Evolutionary conservation across 2,113 vertebrate species (phyloP).

Genomic region (Solenodon paradoxus): DNA sequence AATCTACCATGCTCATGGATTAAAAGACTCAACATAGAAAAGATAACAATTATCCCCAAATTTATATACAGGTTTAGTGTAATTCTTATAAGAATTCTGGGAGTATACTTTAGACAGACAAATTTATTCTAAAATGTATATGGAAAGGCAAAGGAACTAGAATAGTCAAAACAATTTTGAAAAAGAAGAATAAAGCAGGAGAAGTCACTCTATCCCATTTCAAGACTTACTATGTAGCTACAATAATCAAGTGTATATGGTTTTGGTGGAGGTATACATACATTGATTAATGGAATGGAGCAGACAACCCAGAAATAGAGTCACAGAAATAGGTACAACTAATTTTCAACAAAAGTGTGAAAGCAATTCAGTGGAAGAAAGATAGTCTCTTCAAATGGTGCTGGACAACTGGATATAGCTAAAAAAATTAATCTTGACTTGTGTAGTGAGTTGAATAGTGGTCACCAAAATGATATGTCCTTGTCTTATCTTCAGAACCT

Average conservation of each 20-base stretch:
- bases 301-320: constrained; percentile 1
- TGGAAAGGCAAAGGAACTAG: background rate
- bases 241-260: background rate
- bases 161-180: background rate
- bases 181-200: background rate
- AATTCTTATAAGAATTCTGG: too few species aligned
- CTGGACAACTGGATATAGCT: background rate
- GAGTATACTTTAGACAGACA: background rate
- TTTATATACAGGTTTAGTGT: background rate
- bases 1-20: background rate
- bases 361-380: background rate
- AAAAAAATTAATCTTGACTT: background rate
- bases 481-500: background rate
- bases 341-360: too few species aligned
- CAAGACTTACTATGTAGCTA: background rate
- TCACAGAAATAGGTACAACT: background rate
- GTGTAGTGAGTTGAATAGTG: background rate
- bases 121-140: background rate
- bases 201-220: background rate
- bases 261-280: background rate
- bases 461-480: background rate
- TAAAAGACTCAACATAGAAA: background rate
- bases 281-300: background rate
- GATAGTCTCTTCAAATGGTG: background rate
- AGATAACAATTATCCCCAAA: background rate